Evolutionary conservation across 2,797 vertebrate species (phyloP).

Genomic region (Poecile montanus): DNA sequence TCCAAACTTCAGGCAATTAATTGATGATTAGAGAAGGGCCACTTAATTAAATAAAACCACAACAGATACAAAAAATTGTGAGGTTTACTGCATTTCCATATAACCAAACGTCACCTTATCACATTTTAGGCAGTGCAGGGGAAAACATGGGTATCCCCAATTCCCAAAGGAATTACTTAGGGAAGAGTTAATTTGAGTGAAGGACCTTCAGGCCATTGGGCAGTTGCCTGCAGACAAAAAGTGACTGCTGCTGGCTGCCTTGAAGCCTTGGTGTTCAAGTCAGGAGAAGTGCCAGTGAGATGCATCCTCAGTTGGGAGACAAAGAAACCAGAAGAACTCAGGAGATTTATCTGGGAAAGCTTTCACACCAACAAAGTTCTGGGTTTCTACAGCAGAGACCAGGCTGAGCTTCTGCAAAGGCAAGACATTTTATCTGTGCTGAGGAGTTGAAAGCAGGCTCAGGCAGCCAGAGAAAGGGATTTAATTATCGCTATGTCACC

Average conservation of each 20-base stretch:
- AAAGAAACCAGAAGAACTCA: not conserved
- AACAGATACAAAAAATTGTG: not conserved
- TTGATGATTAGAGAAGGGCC: not conserved
- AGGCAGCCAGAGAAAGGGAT: constrained; percentile 5
- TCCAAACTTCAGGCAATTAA: constrained; percentile 2
- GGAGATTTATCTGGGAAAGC: not conserved
- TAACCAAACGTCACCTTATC: not conserved
- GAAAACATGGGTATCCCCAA: accelerated
- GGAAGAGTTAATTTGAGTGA: not conserved
- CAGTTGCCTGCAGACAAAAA: not conserved
- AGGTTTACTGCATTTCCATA: not conserved
- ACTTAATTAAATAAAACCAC: not conserved
- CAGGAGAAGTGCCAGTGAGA: not conserved
- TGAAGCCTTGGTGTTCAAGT: accelerated
- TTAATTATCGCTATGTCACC: not conserved
- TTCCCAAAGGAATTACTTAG: not conserved
- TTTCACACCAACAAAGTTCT: not conserved
- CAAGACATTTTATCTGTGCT: not conserved
- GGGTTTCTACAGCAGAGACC: not conserved
- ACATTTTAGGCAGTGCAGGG: not conserved
- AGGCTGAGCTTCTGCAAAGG: not conserved
- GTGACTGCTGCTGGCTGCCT: not conserved
- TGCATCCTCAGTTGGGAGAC: not conserved
- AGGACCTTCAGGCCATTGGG: not conserved
- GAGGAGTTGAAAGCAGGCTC: not conserved